A percentile compares a stretch with the other conserved stretches of the same genome.
Evolutionary conservation across 2,113 vertebrate genomes (phyloP).

Genomic region (Halichoeres trimaculatus): DNA sequence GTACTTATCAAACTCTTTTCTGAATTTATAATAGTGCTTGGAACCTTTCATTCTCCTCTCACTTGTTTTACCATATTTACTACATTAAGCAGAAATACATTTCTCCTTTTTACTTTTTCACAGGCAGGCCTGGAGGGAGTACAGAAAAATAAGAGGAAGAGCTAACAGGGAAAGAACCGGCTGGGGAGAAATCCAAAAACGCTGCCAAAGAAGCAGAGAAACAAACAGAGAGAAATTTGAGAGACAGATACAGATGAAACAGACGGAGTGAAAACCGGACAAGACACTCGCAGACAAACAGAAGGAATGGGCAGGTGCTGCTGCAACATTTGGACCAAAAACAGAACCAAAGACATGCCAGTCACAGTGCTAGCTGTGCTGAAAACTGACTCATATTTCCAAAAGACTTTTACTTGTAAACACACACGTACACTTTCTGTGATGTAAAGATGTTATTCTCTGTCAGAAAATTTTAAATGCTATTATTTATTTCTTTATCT

Average conservation of each 20-base stretch:
- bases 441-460: not conserved
- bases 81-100: not conserved
- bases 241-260: slow-evolving; percentile 61
- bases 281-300: slow-evolving; percentile 60
- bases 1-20: too few relatives aligned
- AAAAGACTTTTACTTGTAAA: slow-evolving; percentile 9
- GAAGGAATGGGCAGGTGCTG: slow-evolving; percentile 63
- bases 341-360: slow-evolving; percentile 38
- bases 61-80: not conserved
- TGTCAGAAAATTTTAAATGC: not conserved
- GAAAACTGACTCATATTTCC: slow-evolving; percentile 7
- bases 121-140: slow-evolving; percentile 1
- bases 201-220: slow-evolving; percentile 49
- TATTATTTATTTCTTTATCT: too few relatives aligned
- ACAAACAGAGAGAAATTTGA: slow-evolving; percentile 47
- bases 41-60: not conserved
- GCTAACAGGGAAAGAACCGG: slow-evolving; percentile 22
- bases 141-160: not conserved
- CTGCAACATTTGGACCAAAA: slow-evolving; percentile 47
- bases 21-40: not conserved
- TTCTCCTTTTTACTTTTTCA: not conserved
- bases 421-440: not conserved
- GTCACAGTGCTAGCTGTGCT: slow-evolving; percentile 49
- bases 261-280: slow-evolving; percentile 56
- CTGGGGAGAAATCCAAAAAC: slow-evolving; percentile 24